Base-by-base conservation (phyloP, 2,113 vertebrate species). In the Rhinolophus sinicus region DNA sequence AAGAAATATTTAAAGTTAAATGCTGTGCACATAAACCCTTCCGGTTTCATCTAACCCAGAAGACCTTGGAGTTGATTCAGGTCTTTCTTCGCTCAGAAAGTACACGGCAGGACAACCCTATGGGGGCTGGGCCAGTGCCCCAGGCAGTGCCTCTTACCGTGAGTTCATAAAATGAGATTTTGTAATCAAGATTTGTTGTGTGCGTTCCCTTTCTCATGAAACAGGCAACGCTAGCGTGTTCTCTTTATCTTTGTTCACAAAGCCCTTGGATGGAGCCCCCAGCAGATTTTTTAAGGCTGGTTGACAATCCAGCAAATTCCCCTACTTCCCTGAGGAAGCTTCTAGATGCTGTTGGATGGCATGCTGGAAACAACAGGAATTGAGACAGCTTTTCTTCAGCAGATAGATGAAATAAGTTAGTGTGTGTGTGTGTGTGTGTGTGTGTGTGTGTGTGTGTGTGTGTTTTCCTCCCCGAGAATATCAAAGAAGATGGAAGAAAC, bases 1-100 rank as follows among this genome's bases (percentile, higher is more conserved):
- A 98, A 98, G 98, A 98, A 97, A 98, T 98, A 98, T 98, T 98
- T 98, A 98, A 99, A 99, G 98, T 99, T 98, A 98, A 98, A 98
- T 97, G 98, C 97, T 97, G 97, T 19, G 81, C 96, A 97, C 97
- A 98, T 97, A 97, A 98, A 98, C 97, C 98, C 96, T 98, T 98
- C 96, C 9, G 83, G 98, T 98, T 98, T 98, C 96, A 91, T 98
- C 97, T 98, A 97, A 96, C 93, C 84, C 82, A 93, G 93, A 88
- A 93, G 93, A 88, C 97, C 75, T 97, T 73, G 93, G 97, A 98
- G 97, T 97, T 19, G 84, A 94, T 85, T 94, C 95, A 85, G 60
- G 73, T 67, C 86, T 76, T 58, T 67, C 86, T 76, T 58, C 13
- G 19, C 50, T 86, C 33, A 24, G 85, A 54, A 85, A 89, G 65